Evolutionary conservation across 37 sponge, comb jelly and placozoan species (phyloP), one percentile per base, ranked within the genome.

Genomic region (Haliclona indistincta): DNA sequence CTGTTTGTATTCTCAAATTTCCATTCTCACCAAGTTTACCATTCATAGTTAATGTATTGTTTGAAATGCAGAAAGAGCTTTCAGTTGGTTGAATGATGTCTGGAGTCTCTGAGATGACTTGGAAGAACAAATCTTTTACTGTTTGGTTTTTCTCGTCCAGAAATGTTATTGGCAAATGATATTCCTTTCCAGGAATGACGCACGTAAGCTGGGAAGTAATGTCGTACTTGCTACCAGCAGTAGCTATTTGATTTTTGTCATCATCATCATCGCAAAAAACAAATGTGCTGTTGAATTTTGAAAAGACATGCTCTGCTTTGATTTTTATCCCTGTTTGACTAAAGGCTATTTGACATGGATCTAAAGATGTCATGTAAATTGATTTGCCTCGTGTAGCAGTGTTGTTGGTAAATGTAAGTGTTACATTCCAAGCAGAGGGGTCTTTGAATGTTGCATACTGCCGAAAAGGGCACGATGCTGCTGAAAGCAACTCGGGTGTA

Each of bases 321-420:
- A 25, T 25, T 6, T 8, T 20, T 58, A 25, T n/a, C 7, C 60
- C n/a, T 58, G 6, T 58, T 26, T 58, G 22, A 6, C 26, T 25
- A n/a, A 58, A n/a, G 22, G 23, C 13, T 58, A 58, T 25, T 58
- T 58, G 60, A 58, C 60, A 58, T 6, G 60, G 60, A 25, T 25
- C 26, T 25, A 58, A 6, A 7, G 60, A 58, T 7, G 60, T 25
- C 7, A 58, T 6, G n/a, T 58, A 58, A 11, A 58, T 58, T 25
- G 60, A 6, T 7, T n/a, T 58, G 11, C 60, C 60, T 25, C 26
- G 6, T 20, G 11, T 20, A 7, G 60, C 60, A 25, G 13, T 58
- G 28, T 58, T 58, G 25, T 58, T 8, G 11, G 7, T 26, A 58
- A 58, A 58, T 20, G 7, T 7, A 6, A 58, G 26, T 25, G 22